These are phyloP conservation scores for Odontamblyopus lacepedii DNA, from an alignment of 2,797 vertebrate species.

Conservation along the genomic window DNA sequence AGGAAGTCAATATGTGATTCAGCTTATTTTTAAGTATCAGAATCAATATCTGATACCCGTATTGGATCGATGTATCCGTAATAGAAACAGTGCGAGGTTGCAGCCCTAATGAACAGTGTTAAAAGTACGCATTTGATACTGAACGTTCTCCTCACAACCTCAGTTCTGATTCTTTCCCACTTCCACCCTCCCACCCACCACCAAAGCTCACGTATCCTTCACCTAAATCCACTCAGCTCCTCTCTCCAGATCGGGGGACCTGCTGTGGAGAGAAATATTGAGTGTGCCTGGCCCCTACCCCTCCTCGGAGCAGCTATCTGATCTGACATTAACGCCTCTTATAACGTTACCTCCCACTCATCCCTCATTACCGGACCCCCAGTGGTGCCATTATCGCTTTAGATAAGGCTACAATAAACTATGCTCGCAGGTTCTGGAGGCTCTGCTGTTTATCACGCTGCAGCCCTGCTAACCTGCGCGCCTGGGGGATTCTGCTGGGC, in stretches of 20 bases:
- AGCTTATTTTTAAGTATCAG: too few relatives aligned
- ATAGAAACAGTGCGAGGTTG: too few relatives aligned
- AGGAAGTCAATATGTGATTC: too few relatives aligned
- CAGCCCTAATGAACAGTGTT: too few relatives aligned
- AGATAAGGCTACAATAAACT: conserved; percentile 63
- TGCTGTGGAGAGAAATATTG: conserved; percentile 18
- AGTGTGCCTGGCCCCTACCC: conserved; percentile 20
- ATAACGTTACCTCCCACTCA: conserved; percentile 59
- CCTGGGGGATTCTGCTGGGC: conserved; percentile 6
- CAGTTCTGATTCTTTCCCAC: not conserved
- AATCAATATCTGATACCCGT: too few relatives aligned
- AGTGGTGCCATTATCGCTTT: conserved; percentile 52
- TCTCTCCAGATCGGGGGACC: conserved; percentile 18
- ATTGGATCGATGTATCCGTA: too few relatives aligned
- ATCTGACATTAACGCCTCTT: conserved; percentile 56
- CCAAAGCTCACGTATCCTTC: not conserved
- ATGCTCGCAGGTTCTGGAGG: conserved; percentile 34
- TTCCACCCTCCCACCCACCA: not conserved
- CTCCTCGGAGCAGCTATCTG: conserved; percentile 37
- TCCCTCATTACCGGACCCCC: conserved; percentile 55
- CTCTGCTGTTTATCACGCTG: conserved; percentile 44
- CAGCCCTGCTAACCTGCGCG: conserved; percentile 15
- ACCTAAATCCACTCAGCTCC: conserved; percentile 15
- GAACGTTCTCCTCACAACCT: too few relatives aligned
- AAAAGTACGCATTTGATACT: too few relatives aligned